Evolutionary conservation across 2,797 vertebrate genomes (phyloP).

Genomic region (Hipposideros larvatus): DNA sequence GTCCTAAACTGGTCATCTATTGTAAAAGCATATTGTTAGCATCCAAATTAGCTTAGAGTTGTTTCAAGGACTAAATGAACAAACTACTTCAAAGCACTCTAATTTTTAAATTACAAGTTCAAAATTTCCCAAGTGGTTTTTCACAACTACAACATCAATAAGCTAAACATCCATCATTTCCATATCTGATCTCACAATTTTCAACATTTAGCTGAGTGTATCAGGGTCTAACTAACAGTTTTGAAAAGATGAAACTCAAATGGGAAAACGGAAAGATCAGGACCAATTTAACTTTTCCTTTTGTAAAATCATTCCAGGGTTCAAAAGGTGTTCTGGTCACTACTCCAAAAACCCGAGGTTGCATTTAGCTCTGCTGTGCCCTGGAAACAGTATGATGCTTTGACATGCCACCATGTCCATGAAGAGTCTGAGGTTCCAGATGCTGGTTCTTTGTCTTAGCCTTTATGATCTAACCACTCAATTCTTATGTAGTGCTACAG

Average conservation of each 20-base stretch:
- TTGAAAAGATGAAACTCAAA: too few species aligned
- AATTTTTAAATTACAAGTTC: conserved; percentile 18
- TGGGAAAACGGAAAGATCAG: too few species aligned
- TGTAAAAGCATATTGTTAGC: conserved; percentile 52
- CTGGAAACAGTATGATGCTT: rapidly evolving
- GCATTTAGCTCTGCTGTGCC: background rate
- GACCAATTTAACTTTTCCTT: too few species aligned
- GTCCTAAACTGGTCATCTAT: conserved; percentile 97
- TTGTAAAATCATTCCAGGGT: background rate
- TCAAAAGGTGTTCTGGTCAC: background rate
- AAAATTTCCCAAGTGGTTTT: background rate
- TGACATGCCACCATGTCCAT: too few species aligned
- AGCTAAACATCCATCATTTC: background rate
- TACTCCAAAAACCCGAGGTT: background rate
- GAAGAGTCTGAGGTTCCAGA: background rate
- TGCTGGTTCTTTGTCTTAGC: background rate
- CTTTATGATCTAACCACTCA: background rate
- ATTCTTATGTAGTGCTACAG: too few species aligned
- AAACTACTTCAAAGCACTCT: background rate
- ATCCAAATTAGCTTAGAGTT: background rate
- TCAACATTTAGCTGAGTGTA: too few species aligned
- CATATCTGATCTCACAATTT: too few species aligned
- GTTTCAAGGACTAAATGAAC: background rate
- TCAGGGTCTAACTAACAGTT: too few species aligned
- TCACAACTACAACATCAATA: background rate